Evolutionary conservation across 35 echinoderm and acorn worm genomes (phyloP).

Genomic region (Anneissia japonica): DNA sequence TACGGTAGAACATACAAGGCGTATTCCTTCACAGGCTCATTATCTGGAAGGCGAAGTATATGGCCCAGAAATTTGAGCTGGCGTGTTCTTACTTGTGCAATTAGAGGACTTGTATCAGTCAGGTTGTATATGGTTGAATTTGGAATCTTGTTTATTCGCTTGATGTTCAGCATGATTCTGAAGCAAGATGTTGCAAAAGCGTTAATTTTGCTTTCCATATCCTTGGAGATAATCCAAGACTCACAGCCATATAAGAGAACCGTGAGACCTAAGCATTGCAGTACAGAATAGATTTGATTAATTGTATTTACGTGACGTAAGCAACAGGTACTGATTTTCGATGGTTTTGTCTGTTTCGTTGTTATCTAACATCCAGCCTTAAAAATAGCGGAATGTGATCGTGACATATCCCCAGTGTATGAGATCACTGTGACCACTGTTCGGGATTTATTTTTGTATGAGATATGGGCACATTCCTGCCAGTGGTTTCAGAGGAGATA

Average conservation of each 20-base stretch:
- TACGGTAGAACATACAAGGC: slow-evolving; percentile 3
- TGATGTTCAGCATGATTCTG: slow-evolving; percentile 19
- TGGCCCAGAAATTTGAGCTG: slow-evolving; percentile 10
- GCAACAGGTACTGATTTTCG: too few relatives aligned
- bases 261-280: too few relatives aligned
- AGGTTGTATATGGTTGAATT: slow-evolving; percentile 13
- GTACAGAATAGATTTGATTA: too few relatives aligned
- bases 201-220: slow-evolving; percentile 26
- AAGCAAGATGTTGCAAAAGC: slow-evolving; percentile 12
- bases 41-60: neutral
- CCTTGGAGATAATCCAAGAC: slow-evolving; percentile 20
- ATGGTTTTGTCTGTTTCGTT: too few relatives aligned
- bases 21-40: neutral
- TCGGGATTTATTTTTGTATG: too few relatives aligned
- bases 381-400: too few relatives aligned
- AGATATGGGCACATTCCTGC: too few relatives aligned
- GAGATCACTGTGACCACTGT: too few relatives aligned
- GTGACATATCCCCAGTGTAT: too few relatives aligned
- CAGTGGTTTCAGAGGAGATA: too few relatives aligned
- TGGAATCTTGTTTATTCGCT: neutral
- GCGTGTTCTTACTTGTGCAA: neutral
- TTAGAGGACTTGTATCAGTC: neutral
- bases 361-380: too few relatives aligned
- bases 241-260: neutral
- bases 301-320: too few relatives aligned